phyloP scores from a whole-genome alignment of 1,140 invertebrate species.

The Polypedilum pembai region DNA sequence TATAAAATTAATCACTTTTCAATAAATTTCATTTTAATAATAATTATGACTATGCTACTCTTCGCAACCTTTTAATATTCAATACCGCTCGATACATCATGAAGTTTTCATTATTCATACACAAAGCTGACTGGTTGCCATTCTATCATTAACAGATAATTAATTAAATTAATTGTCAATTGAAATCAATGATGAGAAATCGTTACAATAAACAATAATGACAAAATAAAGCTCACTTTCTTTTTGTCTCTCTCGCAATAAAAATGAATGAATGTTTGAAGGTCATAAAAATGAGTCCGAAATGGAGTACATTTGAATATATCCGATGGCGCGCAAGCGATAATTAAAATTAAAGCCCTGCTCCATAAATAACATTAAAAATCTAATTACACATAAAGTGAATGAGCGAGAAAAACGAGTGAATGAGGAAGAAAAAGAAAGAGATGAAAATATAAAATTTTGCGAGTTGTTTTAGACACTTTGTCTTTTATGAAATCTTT shows the following conservation, averaged over 20 bases:
- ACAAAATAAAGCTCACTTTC: neutral
- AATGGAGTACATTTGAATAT: neutral
- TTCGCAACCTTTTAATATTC: too few species aligned
- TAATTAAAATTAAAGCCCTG: slow-evolving; percentile 18
- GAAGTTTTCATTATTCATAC: neutral
- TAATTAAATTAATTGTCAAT: slow-evolving; percentile 12
- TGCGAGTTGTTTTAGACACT: too few species aligned
- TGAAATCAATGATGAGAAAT: neutral
- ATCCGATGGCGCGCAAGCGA: neutral
- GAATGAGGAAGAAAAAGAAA: neutral
- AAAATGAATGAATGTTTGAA: neutral
- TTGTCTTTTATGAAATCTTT: too few species aligned
- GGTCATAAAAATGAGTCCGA: neutral
- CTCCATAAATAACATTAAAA: slow-evolving; percentile 19
- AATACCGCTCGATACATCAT: neutral
- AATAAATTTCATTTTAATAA: neutral
- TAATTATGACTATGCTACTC: too few species aligned
- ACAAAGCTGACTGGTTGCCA: too few species aligned
- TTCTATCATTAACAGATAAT: slow-evolving; percentile 9
- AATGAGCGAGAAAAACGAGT: neutral
- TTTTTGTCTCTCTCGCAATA: neutral
- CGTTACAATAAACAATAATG: neutral
- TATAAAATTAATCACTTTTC: neutral
- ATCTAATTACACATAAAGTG: neutral
- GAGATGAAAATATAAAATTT: too few species aligned